A percentile compares a stretch with the other conserved stretches of the same genome.
Conservation (phyloP, 1,140 invertebrate genomes). For the Euwallacea similis region DNA sequence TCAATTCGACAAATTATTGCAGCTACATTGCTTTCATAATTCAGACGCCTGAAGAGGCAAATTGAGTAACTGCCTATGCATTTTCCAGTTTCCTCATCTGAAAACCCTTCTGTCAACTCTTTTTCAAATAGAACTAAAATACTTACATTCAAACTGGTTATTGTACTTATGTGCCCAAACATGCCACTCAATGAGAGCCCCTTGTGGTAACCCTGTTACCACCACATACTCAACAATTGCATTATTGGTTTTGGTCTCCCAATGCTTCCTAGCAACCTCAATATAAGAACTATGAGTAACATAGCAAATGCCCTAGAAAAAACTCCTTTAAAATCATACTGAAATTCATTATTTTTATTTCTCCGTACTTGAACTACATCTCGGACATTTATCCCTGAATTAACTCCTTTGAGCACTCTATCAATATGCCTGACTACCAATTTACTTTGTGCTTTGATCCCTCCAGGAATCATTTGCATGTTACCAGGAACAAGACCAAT, state of each 20-base stretch:
- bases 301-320: conserved; percentile 74
- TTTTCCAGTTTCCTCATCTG: conserved; percentile 86
- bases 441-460: conserved; percentile 75
- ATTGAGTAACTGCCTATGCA: conserved; percentile 78
- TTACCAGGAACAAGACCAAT: conserved; percentile 86
- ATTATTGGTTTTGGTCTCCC: conserved; percentile 83
- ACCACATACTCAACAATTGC: conserved; percentile 86
- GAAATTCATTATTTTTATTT: conserved; percentile 6
- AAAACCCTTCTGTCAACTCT: conserved; percentile 3
- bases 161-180: conserved; percentile 86
- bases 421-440: conserved; percentile 81
- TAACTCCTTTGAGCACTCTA: conserved; percentile 77
- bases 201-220: conserved; percentile 74
- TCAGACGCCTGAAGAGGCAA: conserved; percentile 79
- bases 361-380: conserved; percentile 71
- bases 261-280: conserved; percentile 72
- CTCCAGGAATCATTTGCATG: conserved; percentile 70
- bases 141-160: conserved; percentile 82
- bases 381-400: conserved; percentile 70
- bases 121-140: conserved; percentile 3
- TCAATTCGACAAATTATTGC: conserved; percentile 80
- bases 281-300: conserved; percentile 71
- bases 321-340: neutral
- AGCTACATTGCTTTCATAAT: conserved; percentile 84
- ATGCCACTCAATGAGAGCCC: conserved; percentile 88